Evolutionary conservation across 2,113 vertebrate genomes (phyloP).

Genomic region (Probosciger aterrimus): DNA sequence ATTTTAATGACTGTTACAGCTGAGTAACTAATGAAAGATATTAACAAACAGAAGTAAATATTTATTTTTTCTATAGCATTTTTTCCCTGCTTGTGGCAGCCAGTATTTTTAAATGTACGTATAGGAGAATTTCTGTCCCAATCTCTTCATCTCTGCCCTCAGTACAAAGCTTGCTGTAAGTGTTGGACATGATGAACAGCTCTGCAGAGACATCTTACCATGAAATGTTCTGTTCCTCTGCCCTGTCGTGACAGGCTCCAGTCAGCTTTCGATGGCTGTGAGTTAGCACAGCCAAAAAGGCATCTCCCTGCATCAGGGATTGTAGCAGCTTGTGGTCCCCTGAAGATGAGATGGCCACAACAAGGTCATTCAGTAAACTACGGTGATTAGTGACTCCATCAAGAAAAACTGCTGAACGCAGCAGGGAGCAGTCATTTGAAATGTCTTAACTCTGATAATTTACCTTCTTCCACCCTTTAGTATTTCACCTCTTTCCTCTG

Average conservation of each 20-base stretch:
- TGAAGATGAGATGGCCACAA: conserved; percentile 35
- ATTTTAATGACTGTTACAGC: conserved; percentile 72
- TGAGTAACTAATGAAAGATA: conserved; percentile 72
- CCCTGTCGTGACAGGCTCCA: not conserved
- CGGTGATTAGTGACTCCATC: conserved; percentile 61
- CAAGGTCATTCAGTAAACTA: conserved; percentile 47
- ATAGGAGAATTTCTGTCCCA: not conserved
- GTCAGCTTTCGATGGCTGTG: not conserved
- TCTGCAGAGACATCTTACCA: not conserved
- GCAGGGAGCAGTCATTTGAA: conserved; percentile 54
- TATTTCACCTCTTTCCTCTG: not conserved
- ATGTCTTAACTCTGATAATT: conserved; percentile 52
- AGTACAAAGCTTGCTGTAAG: not conserved
- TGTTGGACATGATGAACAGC: not conserved
- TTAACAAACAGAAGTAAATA: conserved; percentile 78
- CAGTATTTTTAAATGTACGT: not conserved
- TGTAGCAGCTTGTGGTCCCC: not conserved
- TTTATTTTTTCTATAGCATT: conserved; percentile 70
- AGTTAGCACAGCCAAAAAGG: not conserved
- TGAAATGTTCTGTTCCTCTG: not conserved
- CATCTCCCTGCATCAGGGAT: not conserved
- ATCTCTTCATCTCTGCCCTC: not conserved
- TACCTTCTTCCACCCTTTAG: conserved; percentile 12
- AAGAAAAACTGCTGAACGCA: conserved; percentile 53
- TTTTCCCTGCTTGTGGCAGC: conserved; percentile 33